Conservation (phyloP, 92 coral and sea anemone species). For the Isaurus tuberculatus region DNA sequence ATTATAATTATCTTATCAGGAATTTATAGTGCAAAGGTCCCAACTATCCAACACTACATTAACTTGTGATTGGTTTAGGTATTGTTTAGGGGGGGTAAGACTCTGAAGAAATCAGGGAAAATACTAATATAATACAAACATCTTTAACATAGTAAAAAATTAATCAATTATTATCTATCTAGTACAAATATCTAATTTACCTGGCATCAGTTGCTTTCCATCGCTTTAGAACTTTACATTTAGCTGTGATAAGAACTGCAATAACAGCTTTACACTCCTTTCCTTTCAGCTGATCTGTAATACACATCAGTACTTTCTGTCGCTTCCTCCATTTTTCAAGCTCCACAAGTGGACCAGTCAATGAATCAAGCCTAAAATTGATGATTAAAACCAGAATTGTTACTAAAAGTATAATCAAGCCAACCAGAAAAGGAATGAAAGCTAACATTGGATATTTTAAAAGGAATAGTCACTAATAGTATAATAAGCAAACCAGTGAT, state of each 20-base stretch:
- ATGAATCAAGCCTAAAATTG: constrained; percentile 69
- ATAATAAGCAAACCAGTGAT: no score
- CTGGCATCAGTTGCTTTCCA: constrained; percentile 96
- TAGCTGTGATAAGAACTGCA: constrained; percentile 92
- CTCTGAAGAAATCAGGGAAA: no score
- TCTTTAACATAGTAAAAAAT: neutral
- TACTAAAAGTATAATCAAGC: neutral
- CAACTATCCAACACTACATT: no score
- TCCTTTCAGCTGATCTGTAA: constrained; percentile 92
- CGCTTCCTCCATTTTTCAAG: constrained; percentile 91
- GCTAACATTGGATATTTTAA: no score
- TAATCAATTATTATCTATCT: neutral
- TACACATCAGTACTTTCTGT: constrained; percentile 85
- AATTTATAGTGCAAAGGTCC: no score
- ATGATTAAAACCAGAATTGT: neutral
- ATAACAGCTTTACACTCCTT: constrained; percentile 97
- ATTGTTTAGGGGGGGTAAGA: no score
- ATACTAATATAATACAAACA: no score
- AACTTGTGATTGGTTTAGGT: no score
- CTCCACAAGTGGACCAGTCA: constrained; percentile 89
- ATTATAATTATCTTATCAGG: no score
- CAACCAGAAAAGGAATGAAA: neutral
- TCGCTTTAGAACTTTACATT: constrained; percentile 90
- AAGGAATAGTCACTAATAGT: no score
- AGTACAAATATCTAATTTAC: constrained; percentile 44